Percentiles rank a stretch among this genome's conserved stretches.
These are phyloP conservation scores for Tupiocoris notatus DNA, from an alignment of 2,888 invertebrate species.

Conservation along the genomic window DNA sequence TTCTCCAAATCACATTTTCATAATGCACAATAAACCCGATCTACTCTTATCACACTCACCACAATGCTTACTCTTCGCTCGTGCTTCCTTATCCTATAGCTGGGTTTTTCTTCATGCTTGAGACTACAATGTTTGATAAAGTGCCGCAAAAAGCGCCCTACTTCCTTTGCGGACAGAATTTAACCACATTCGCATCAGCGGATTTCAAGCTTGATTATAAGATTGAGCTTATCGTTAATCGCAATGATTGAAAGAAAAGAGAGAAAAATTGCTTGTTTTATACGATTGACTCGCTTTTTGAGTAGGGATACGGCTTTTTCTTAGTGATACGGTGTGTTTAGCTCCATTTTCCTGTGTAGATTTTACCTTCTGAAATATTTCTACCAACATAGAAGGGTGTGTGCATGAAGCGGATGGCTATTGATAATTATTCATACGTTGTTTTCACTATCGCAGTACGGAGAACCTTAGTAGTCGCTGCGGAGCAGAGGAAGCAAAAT, in stretches of 20 bases:
- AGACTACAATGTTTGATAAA: conserved; percentile 9
- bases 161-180: neutral
- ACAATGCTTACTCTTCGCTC: neutral
- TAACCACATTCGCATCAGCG: neutral
- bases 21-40: neutral
- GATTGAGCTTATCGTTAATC: too few relatives aligned
- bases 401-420: neutral
- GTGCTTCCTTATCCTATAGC: neutral
- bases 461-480: too few relatives aligned
- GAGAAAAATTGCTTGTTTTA: neutral
- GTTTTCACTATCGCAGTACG: too few relatives aligned
- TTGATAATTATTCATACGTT: too few relatives aligned
- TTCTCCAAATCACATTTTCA: neutral
- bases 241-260: too few relatives aligned
- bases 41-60: neutral
- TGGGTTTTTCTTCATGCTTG: neutral
- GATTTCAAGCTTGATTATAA: too few relatives aligned
- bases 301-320: neutral
- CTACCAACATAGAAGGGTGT: neutral
- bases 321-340: neutral
- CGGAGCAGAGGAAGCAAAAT: too few relatives aligned
- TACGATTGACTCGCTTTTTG: neutral
- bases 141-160: conserved; percentile 21
- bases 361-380: neutral
- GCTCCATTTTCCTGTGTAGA: neutral